A percentile compares a stretch with the other conserved stretches of the same genome.
phyloP scores from a whole-genome alignment of 2,797 vertebrate species.

The Malurus splendens region DNA sequence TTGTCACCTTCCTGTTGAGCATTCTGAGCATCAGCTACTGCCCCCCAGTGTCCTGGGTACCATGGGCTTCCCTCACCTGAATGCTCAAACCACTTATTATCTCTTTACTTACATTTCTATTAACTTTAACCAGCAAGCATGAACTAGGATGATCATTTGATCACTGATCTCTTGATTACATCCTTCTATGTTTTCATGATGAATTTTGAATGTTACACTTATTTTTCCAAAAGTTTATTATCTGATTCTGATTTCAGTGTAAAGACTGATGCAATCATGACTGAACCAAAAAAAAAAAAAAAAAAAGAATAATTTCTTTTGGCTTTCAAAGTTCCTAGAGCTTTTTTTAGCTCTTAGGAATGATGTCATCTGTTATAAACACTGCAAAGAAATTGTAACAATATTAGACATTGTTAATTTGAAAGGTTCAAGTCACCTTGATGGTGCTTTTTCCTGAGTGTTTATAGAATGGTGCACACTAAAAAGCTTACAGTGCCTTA shows the following conservation, averaged over 20 bases:
- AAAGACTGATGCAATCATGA: neutral
- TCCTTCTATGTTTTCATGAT: neutral
- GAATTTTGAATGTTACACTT: neutral
- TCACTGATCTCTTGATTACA: neutral
- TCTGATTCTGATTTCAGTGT: neutral
- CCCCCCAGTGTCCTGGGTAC: neutral
- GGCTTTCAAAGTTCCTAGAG: neutral
- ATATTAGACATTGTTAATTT: neutral
- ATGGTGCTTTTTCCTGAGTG: neutral
- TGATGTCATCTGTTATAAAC: neutral
- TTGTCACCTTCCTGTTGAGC: neutral
- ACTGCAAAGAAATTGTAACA: neutral
- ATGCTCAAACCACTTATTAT: neutral
- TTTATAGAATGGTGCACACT: neutral
- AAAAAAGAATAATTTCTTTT: neutral
- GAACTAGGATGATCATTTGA: neutral
- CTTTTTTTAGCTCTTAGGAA: neutral
- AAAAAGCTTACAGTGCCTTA: neutral
- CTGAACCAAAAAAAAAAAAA: neutral
- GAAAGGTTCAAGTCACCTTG: neutral
- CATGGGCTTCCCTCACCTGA: neutral
- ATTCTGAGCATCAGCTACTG: neutral
- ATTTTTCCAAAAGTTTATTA: neutral
- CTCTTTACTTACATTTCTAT: neutral
- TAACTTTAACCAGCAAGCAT: neutral